These are phyloP conservation scores for Yponomeuta malinellus DNA, from an alignment of 2,888 invertebrate genomes.

Conservation along the genomic window DNA sequence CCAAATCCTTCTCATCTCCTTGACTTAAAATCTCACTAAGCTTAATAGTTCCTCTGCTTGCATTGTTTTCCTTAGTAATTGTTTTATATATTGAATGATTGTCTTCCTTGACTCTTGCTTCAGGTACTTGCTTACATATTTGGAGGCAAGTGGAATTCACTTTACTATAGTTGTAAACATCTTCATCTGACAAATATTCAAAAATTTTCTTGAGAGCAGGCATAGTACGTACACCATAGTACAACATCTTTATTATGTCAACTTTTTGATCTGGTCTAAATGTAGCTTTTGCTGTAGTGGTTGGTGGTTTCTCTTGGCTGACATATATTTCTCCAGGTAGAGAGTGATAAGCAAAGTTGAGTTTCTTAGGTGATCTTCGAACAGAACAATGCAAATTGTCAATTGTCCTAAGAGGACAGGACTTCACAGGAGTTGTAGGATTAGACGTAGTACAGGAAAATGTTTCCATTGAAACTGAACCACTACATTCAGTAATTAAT, in stretches of 20 bases:
- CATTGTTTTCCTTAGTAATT: slow-evolving; percentile 53
- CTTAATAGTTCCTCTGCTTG: slow-evolving; percentile 39
- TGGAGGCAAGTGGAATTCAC: slow-evolving; percentile 56
- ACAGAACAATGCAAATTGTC: slow-evolving; percentile 33
- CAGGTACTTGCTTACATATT: slow-evolving; percentile 47
- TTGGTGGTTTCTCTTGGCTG: slow-evolving; percentile 30
- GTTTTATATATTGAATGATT: slow-evolving; percentile 42
- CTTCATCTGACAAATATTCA: slow-evolving; percentile 50
- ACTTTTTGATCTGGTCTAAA: slow-evolving; percentile 56
- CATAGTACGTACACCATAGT: slow-evolving; percentile 35
- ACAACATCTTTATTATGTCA: slow-evolving; percentile 57
- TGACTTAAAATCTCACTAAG: slow-evolving; percentile 27
- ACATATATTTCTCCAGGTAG: slow-evolving; percentile 50
- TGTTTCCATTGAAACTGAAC: background rate
- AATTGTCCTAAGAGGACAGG: slow-evolving; percentile 21
- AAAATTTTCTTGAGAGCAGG: slow-evolving; percentile 57
- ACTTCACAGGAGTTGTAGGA: slow-evolving; percentile 61
- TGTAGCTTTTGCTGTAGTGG: slow-evolving; percentile 33
- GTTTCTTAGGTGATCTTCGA: slow-evolving; percentile 48
- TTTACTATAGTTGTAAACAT: slow-evolving; percentile 53
- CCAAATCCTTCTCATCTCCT: slow-evolving; percentile 28
- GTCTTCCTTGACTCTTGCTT: slow-evolving; percentile 40
- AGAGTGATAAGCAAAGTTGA: slow-evolving; percentile 57
- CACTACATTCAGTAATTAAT: slow-evolving; percentile 1
- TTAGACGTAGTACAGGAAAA: slow-evolving; percentile 35